These are phyloP conservation scores for Leptobrachium leishanense DNA, from an alignment of 2,113 vertebrate genomes.

Conservation along the genomic window DNA sequence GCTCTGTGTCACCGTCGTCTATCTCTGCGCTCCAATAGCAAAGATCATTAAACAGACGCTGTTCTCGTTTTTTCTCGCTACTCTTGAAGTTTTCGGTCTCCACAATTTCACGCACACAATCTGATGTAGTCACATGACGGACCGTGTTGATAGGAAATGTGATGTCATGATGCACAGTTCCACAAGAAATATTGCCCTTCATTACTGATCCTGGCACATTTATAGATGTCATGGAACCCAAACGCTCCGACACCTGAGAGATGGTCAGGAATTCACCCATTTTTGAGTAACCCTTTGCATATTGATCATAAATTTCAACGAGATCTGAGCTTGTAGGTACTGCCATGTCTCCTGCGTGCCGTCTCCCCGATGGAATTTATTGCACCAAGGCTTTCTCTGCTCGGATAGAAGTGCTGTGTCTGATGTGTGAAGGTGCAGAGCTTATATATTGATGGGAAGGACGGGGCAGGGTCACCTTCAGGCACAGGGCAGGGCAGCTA, in stretches of 20 bases:
- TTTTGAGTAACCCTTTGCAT: neutral
- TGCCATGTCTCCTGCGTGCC: neutral
- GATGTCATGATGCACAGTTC: neutral
- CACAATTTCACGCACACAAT: neutral
- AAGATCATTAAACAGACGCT: neutral
- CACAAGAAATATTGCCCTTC: neutral
- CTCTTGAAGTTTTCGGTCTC: neutral
- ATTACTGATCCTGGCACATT: neutral
- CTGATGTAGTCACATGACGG: neutral
- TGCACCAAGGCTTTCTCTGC: too few relatives aligned
- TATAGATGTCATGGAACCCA: neutral
- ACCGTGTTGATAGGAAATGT: neutral
- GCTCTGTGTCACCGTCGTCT: neutral
- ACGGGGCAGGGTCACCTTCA: too few relatives aligned
- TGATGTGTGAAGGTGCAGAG: too few relatives aligned
- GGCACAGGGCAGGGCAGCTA: too few relatives aligned
- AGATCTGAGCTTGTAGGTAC: neutral
- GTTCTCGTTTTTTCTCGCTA: too few relatives aligned
- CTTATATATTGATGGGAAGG: too few relatives aligned
- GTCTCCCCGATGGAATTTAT: neutral
- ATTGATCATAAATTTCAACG: neutral
- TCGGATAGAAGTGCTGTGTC: too few relatives aligned
- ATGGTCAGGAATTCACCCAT: neutral
- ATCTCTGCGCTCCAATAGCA: constrained; percentile 4
- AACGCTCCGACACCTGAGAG: neutral